A percentile compares a stretch with the other conserved stretches of the same genome.
Conservation (phyloP, 2,888 invertebrate genomes). For the Heliconius ethilla region DNA sequence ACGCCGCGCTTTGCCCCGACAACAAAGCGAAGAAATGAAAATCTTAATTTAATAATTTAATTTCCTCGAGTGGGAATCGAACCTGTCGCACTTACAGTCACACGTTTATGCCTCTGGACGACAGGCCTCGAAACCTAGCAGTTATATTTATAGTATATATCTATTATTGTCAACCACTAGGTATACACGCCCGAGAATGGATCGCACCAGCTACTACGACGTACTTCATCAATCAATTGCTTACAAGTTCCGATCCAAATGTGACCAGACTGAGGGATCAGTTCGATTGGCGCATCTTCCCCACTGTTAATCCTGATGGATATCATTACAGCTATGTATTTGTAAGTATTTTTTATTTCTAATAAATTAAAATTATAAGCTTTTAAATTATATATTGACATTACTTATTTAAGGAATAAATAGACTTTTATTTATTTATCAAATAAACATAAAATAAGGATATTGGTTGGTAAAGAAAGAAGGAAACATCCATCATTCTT, state of each 20-base stretch:
- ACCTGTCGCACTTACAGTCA: too few species aligned
- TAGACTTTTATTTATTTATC: neutral
- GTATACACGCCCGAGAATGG: constrained; percentile 91
- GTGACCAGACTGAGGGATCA: constrained; percentile 75
- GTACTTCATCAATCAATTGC: constrained; percentile 83
- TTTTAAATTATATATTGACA: too few species aligned
- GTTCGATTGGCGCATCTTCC: constrained; percentile 88
- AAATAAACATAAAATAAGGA: neutral
- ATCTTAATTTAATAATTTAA: too few species aligned
- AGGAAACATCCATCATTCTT: neutral
- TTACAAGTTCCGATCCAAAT: constrained; percentile 78
- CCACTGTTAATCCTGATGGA: constrained; percentile 90
- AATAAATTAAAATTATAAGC: too few species aligned
- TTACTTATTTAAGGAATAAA: neutral
- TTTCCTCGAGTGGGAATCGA: too few species aligned
- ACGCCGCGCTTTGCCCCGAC: too few species aligned
- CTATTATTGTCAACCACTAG: constrained; percentile 49
- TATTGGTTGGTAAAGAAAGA: neutral
- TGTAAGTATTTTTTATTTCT: constrained; percentile 55
- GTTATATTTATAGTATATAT: neutral
- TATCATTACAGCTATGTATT: constrained; percentile 85
- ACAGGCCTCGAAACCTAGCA: too few species aligned
- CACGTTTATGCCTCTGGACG: too few species aligned
- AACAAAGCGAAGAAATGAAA: too few species aligned
- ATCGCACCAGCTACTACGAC: constrained; percentile 85